Evolutionary conservation across 1,140 invertebrate species (phyloP), one percentile per base, ranked within the genome.

Genomic region (Lordiphosa stackelbergi): DNA sequence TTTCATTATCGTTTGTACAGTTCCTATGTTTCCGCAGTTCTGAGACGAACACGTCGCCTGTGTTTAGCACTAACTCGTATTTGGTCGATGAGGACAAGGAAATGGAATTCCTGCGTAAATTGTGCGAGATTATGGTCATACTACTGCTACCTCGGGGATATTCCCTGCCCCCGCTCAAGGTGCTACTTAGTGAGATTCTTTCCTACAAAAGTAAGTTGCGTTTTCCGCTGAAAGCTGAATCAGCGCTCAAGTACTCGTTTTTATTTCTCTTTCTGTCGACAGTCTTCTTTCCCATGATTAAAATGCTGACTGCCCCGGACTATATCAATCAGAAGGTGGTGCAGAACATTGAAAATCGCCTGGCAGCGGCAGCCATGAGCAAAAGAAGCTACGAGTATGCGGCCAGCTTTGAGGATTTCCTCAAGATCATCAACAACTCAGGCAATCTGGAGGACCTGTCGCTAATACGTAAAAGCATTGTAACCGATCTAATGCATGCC

Each of bases 401-500:
- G 0, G 94, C 95, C 57, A 95, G 93, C 10, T 97, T 96, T 86
- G 95, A 97, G 87, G 95, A 96, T 62, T 96, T 97, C 85, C 91
- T 97, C 40, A 92, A 94, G 58, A 92, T 95, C 77, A 96, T 97
- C 46, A 93, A 95, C 66, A 92, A 91, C 61, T 95, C 92, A 37
- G 91, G 91, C 68, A 95, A 95, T 88, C 86, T 96, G 43, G 94
- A 96, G 78, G 92, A 94, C 53, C 89, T 97, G 10, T 95, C 95
- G 79, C 92, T 94, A 73, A 94, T 97, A 68, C 89, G 93, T 89
- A 93, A 88, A 66, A 95, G 95, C 73, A 96, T 97, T 62, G 93
- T 97, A 1, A 95, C 93, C 19, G 95, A 97, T 90, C 94, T 97
- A 63, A 96, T 97, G 94, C 95, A 97, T 90, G 95, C 95, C 0